Conservation (phyloP, 2,888 invertebrate genomes). For the Coremacera marginata region DNA sequence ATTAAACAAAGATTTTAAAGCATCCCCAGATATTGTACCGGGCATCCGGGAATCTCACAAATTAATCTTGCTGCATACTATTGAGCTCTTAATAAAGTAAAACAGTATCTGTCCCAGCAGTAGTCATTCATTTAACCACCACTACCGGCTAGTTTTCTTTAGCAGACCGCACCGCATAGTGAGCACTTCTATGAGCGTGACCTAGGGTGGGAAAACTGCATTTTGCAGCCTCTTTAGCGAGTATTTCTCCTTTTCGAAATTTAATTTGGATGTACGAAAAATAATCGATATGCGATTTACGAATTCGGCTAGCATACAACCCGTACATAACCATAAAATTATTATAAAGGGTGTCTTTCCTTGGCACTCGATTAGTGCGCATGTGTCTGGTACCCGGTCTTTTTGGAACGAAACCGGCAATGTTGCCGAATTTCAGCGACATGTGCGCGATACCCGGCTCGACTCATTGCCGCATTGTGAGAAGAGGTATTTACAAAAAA, state of each 20-base stretch:
- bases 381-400: slow-evolving; percentile 34
- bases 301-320: slow-evolving; percentile 16
- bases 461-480: background rate
- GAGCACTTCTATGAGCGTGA: background rate
- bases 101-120: background rate
- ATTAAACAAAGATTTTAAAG: no score
- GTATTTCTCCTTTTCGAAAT: background rate
- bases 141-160: background rate
- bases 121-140: background rate
- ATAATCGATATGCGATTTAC: slow-evolving; percentile 29
- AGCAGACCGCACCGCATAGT: background rate
- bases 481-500: background rate
- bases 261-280: background rate
- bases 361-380: slow-evolving; percentile 11
- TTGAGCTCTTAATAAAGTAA: background rate
- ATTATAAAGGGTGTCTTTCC: slow-evolving; percentile 4
- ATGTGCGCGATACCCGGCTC: slow-evolving; percentile 23
- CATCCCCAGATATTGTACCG: no score
- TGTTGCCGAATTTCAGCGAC: slow-evolving; percentile 42
- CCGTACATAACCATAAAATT: background rate
- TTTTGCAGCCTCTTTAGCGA: background rate
- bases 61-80: background rate
- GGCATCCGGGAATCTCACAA: no score
- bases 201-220: slow-evolving; percentile 33
- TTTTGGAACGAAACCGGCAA: slow-evolving; percentile 20